Percentiles rank a stretch among this genome's conserved stretches.
phyloP scores from a whole-genome alignment of 2,888 invertebrate species.

The Clivina fossor region DNA sequence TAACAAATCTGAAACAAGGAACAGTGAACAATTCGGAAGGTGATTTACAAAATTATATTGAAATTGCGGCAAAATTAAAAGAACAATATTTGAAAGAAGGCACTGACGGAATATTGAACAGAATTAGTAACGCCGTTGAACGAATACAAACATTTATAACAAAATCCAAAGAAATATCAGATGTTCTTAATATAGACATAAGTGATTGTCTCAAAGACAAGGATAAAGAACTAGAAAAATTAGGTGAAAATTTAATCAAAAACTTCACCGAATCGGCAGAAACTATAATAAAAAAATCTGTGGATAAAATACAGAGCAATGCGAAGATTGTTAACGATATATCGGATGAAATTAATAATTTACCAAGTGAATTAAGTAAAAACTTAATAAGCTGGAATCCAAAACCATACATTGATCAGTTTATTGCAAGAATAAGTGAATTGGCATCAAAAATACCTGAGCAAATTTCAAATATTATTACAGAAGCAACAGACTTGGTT shows the following conservation, averaged over 20 bases:
- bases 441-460: constrained; percentile 12
- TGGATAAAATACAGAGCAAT: constrained; percentile 2
- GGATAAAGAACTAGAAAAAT: constrained; percentile 5
- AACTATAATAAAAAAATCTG: constrained; percentile 8
- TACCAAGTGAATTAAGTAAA: constrained; percentile 13
- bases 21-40: constrained; percentile 9
- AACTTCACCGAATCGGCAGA: constrained; percentile 6
- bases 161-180: constrained; percentile 14
- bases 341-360: constrained; percentile 9
- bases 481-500: constrained; percentile 10
- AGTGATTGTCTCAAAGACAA: constrained; percentile 12
- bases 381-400: constrained; percentile 13
- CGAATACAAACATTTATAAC: constrained; percentile 5
- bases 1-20: constrained; percentile 11
- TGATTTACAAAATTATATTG: constrained; percentile 7
- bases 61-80: constrained; percentile 9
- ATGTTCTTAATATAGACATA: constrained; percentile 13
- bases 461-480: constrained; percentile 8
- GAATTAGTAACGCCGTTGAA: constrained; percentile 4
- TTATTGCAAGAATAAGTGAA: constrained; percentile 8
- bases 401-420: constrained; percentile 10
- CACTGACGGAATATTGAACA: constrained; percentile 8
- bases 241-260: constrained; percentile 10
- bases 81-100: constrained; percentile 15
- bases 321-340: constrained; percentile 15